Evolutionary conservation across 2,888 invertebrate genomes (phyloP).

Genomic region (Eretmocerus hayati): DNA sequence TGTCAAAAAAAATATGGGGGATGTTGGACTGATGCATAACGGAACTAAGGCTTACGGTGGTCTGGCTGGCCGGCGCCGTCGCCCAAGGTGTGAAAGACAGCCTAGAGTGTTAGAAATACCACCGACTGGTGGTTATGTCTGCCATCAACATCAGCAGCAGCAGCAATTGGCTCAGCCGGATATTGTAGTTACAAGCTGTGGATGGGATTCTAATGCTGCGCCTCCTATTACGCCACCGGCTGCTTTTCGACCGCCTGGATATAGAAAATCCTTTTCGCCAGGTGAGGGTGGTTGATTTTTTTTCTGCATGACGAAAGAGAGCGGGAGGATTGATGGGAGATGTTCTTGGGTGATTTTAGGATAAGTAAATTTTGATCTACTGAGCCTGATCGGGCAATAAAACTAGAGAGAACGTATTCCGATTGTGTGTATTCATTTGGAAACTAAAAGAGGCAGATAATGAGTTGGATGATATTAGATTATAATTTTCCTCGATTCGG

Average conservation of each 20-base stretch:
- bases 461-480: too few species aligned
- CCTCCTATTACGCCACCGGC: constrained; percentile 64
- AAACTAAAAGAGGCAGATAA: too few species aligned
- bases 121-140: constrained; percentile 30
- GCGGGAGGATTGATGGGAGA: too few species aligned
- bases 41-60: constrained; percentile 62
- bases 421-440: too few species aligned
- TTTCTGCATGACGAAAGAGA: too few species aligned
- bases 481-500: too few species aligned
- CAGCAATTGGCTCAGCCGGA: constrained; percentile 43
- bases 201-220: constrained; percentile 41
- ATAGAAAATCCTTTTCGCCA: constrained; percentile 46
- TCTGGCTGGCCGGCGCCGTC: constrained; percentile 52
- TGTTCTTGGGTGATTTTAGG: too few species aligned
- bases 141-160: constrained; percentile 19
- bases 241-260: constrained; percentile 58
- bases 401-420: too few species aligned
- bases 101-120: constrained; percentile 47
- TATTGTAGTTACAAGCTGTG: constrained; percentile 55
- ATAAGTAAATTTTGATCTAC: too few species aligned
- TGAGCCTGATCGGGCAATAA: too few species aligned
- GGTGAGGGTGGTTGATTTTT: too few species aligned
- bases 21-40: constrained; percentile 53
- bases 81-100: constrained; percentile 59
- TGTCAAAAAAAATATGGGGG: constrained; percentile 54